phyloP scores from a whole-genome alignment of 2,888 invertebrate genomes.

The Scaptomyza flava region DNA sequence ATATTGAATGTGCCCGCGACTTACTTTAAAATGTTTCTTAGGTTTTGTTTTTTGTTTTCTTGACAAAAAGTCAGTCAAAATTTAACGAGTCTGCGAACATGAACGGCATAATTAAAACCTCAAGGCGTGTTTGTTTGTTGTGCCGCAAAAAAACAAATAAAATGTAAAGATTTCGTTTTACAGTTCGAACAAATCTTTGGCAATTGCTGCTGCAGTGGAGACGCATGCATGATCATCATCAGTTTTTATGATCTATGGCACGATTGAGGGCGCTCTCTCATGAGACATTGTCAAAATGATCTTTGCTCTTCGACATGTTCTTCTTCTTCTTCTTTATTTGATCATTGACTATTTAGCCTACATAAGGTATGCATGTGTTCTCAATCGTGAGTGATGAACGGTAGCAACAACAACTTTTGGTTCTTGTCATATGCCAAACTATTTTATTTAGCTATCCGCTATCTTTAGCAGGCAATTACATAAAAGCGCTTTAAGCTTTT shows the following conservation, averaged over 20 bases:
- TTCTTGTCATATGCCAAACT: neutral
- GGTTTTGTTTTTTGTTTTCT: neutral
- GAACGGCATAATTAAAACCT: constrained; percentile 62
- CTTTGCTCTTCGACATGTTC: constrained; percentile 20
- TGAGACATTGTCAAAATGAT: constrained; percentile 16
- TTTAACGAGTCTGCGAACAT: constrained; percentile 50
- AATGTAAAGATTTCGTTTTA: too few relatives aligned
- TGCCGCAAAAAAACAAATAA: too few relatives aligned
- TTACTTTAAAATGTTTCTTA: constrained; percentile 10
- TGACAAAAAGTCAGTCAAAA: constrained; percentile 55
- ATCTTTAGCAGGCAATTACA: constrained; percentile 72
- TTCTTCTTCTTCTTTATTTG: too few relatives aligned
- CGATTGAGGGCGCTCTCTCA: constrained; percentile 47
- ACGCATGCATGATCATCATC: constrained; percentile 5
- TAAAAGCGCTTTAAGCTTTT: constrained; percentile 70
- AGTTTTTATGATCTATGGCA: constrained; percentile 38
- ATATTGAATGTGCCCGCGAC: constrained; percentile 41
- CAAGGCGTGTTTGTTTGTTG: constrained; percentile 29
- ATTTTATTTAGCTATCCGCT: constrained; percentile 43
- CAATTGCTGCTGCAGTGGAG: too few relatives aligned
- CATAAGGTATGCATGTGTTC: constrained; percentile 9
- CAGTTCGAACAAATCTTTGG: too few relatives aligned
- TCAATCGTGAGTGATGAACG: constrained; percentile 24
- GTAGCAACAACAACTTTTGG: constrained; percentile 9
- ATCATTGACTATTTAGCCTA: constrained; percentile 14